Percentiles rank a stretch among this genome's conserved stretches.
Conservation (phyloP, 2,113 vertebrate species). For the Otocyon megalotis region DNA sequence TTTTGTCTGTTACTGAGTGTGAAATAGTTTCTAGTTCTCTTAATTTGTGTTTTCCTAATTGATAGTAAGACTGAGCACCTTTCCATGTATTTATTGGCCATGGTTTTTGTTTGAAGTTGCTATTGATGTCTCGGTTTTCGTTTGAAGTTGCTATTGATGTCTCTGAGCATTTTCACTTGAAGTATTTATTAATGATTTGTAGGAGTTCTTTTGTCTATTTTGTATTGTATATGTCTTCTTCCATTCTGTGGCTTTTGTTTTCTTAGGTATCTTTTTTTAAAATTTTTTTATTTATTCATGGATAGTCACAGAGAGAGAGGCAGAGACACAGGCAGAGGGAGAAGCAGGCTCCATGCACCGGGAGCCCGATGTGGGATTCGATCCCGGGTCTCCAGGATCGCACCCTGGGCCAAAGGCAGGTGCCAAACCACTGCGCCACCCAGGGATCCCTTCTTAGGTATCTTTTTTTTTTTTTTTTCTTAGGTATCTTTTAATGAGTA, state of each 20-base stretch:
- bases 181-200: constrained; percentile 30
- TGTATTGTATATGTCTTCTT: not conserved
- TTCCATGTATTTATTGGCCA: not conserved
- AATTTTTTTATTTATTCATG: too few species aligned
- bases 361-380: too few species aligned
- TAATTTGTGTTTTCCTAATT: constrained; percentile 34
- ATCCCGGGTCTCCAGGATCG: too few species aligned
- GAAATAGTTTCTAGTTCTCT: constrained; percentile 24
- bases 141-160: not conserved
- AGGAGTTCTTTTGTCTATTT: not conserved
- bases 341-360: too few species aligned
- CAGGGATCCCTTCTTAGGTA: too few species aligned
- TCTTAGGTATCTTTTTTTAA: not conserved
- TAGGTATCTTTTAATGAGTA: constrained; percentile 12
- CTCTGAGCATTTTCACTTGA: not conserved
- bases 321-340: too few species aligned
- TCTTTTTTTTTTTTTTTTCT: too few species aligned
- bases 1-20: not conserved
- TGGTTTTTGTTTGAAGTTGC: not conserved
- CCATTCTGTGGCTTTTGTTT: not conserved
- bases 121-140: not conserved
- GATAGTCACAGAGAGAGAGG: too few species aligned
- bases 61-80: not conserved
- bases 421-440: too few species aligned
- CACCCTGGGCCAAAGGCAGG: too few species aligned